Evolutionary conservation across 2,113 vertebrate species (phyloP).

Genomic region (Ptilonorhynchus violaceus): DNA sequence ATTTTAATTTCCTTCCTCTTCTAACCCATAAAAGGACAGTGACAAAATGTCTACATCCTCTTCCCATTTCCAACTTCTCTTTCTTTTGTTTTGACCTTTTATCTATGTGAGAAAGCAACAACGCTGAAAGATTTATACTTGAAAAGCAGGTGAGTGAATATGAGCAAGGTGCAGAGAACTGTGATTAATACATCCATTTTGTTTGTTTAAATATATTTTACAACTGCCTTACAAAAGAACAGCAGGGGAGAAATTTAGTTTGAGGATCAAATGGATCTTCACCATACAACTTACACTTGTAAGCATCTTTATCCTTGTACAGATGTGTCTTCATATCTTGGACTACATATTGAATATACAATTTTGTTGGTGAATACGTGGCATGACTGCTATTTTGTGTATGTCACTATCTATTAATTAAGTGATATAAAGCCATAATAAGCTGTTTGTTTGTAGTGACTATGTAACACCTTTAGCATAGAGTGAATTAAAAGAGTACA

Average conservation of each 20-base stretch:
- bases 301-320: neutral
- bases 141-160: neutral
- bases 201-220: neutral
- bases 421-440: neutral
- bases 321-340: neutral
- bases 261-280: neutral
- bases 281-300: neutral
- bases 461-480: neutral
- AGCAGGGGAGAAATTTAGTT: neutral
- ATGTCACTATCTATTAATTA: neutral
- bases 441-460: neutral
- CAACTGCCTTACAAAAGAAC: neutral
- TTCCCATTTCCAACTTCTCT: neutral
- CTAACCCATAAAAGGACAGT: neutral
- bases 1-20: neutral
- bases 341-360: neutral
- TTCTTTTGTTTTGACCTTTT: neutral
- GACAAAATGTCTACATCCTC: neutral
- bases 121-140: neutral
- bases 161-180: neutral
- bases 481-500: neutral
- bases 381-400: neutral
- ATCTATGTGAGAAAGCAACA: neutral
- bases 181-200: neutral
- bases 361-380: neutral